Conservation (phyloP, 2,797 vertebrate genomes). For the Poecile montanus region DNA sequence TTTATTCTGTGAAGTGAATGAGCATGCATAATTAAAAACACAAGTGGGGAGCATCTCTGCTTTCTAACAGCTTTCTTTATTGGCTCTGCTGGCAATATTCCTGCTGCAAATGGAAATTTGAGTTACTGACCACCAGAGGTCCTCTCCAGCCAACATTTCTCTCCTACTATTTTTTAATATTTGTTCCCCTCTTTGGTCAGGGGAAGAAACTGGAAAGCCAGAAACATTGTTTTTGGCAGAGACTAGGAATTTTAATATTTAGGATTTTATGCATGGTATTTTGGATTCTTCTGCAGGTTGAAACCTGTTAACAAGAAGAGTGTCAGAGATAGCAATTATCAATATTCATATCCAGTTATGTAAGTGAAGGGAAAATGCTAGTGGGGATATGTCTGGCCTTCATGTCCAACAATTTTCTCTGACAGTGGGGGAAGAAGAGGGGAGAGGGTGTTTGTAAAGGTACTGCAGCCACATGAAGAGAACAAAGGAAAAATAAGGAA, state of each 20-base stretch:
- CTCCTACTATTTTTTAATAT: not conserved
- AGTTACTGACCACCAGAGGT: conserved; percentile 47
- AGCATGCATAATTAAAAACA: not conserved
- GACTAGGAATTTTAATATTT: not conserved
- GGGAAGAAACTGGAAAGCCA: not conserved
- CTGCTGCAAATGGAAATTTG: not conserved
- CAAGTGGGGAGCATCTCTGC: not conserved
- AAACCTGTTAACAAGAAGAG: not conserved
- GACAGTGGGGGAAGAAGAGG: not conserved
- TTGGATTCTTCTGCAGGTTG: not conserved
- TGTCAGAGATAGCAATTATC: not conserved
- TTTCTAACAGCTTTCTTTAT: not conserved
- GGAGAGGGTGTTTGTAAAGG: not conserved
- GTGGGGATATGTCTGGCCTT: not conserved
- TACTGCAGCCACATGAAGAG: not conserved
- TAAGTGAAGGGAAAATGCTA: not conserved
- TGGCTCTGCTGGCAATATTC: not conserved
- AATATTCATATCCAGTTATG: conserved; percentile 13
- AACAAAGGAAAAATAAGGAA: not conserved
- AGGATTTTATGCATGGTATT: not conserved
- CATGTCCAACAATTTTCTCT: not conserved
- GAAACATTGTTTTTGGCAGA: not conserved
- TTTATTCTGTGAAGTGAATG: not conserved
- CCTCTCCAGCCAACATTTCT: conserved; percentile 4
- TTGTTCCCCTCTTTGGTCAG: not conserved